Evolutionary conservation across 2,888 invertebrate genomes (phyloP), one percentile per base, ranked within the genome.

Genomic region (Crossocerus cetratus): DNA sequence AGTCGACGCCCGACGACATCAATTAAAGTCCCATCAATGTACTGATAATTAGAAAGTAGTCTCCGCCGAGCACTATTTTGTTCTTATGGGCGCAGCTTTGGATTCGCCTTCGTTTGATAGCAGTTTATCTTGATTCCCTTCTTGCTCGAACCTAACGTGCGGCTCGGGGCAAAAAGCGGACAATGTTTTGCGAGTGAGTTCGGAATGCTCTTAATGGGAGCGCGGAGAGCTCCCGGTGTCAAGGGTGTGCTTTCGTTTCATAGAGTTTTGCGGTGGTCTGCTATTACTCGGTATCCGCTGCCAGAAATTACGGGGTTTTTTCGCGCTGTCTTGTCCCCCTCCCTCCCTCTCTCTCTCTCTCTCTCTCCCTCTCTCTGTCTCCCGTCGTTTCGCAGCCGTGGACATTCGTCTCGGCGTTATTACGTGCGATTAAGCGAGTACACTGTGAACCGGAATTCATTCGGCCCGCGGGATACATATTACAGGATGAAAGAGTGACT

Each of bases 381-480:
- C 3, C 8, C 32, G n/a, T n/a, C n/a, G n/a, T n/a, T n/a, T 32
- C 11, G 5, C 32, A 8, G 11, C 32, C 81, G 57, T 56, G 62
- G 63, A 69, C 83, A 83, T 84, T 84, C 82, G 82, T 83, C 84
- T 81, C 77, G 74, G 74, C 76, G 78, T 81, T 82, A 84, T 84
- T 84, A 83, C 82, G 77, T 81, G 75, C 84, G 84, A 84, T 84
- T 83, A 83, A 84, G 80, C 83, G 80, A 75, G 75, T 69, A 53
- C 59, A 76, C 72, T 65, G 64, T 70, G 71, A 66, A 68, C 58
- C 65, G 70, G 79, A 76, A 80, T 78, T 80, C 76, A 81, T 83
- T 83, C 75, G 76, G 23, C 45, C 74, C 66, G 69, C 65, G 64
- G 79, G 82, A 77, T 83, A 82, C 77, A 74, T 82, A 81, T 77